Percentiles rank a stretch among this genome's conserved stretches.
These are phyloP conservation scores for Porites rus DNA, from an alignment of 92 coral and sea anemone species.

Conservation along the genomic window DNA sequence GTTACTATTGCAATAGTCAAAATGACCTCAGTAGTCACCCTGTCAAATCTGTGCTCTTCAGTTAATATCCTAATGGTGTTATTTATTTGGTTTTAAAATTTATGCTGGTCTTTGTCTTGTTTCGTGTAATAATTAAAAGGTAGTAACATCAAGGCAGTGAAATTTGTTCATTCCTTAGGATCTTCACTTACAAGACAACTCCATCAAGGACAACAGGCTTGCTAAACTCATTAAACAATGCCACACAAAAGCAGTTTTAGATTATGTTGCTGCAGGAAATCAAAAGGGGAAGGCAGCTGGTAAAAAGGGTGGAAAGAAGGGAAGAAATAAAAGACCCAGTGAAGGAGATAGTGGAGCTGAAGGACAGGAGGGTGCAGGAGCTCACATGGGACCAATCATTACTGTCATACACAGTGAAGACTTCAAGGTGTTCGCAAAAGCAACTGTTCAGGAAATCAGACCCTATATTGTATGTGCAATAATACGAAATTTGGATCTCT, in stretches of 20 bases:
- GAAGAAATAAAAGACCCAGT: constrained; percentile 59
- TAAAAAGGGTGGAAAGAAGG: constrained; percentile 87
- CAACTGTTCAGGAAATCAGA: constrained; percentile 74
- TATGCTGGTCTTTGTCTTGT: too few relatives aligned
- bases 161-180: constrained; percentile 25
- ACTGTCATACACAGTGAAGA: constrained; percentile 80
- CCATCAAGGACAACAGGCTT: constrained; percentile 83
- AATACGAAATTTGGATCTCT: constrained; percentile 81
- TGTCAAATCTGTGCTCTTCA: too few relatives aligned
- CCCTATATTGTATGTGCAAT: constrained; percentile 93
- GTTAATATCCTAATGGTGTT: too few relatives aligned
- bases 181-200: constrained; percentile 82
- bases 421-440: constrained; percentile 68
- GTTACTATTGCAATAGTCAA: too few relatives aligned
- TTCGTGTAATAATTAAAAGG: too few relatives aligned
- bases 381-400: constrained; percentile 60
- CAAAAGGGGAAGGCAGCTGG: constrained; percentile 74
- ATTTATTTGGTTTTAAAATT: too few relatives aligned
- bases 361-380: constrained; percentile 19
- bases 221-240: constrained; percentile 89
- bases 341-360: constrained; percentile 61
- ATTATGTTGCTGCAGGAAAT: constrained; percentile 75
- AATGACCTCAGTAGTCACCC: too few relatives aligned
- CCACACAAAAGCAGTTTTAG: constrained; percentile 88
- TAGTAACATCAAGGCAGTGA: neutral